Conservation (phyloP, 37 sponge, comb jelly and placozoan genomes). For the Spongia lamella region DNA sequence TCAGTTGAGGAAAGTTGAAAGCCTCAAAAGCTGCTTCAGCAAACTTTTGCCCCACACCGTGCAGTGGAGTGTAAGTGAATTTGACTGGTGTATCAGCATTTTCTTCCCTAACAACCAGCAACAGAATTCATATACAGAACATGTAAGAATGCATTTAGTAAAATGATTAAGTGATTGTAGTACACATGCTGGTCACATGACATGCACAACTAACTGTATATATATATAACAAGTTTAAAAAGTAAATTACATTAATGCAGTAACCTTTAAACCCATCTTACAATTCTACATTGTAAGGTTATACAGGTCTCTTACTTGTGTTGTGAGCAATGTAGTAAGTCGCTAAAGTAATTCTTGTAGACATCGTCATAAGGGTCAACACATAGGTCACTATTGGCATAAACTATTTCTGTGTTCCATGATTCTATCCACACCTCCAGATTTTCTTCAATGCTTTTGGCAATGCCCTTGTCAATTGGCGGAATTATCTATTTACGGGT, state of each 20-base stretch:
- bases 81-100: conserved; percentile 32
- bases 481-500: conserved; percentile 77
- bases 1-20: conserved; percentile 69
- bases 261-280: too few relatives aligned
- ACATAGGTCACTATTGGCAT: conserved; percentile 20
- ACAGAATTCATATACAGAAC: not conserved
- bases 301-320: too few relatives aligned
- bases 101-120: conserved; percentile 7
- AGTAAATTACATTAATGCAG: too few relatives aligned
- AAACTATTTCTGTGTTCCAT: conserved; percentile 70
- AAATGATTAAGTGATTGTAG: too few relatives aligned
- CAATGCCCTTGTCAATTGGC: conserved; percentile 86
- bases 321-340: not conserved
- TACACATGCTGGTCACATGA: too few relatives aligned
- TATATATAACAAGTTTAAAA: too few relatives aligned
- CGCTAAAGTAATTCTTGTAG: conserved; percentile 62
- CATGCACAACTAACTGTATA: too few relatives aligned
- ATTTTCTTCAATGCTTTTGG: conserved; percentile 61
- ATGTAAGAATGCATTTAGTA: not conserved
- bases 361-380: conserved; percentile 77
- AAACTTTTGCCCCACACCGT: conserved; percentile 90
- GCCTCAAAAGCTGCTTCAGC: conserved; percentile 67
- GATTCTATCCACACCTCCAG: conserved; percentile 79
- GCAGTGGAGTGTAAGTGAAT: conserved; percentile 94
- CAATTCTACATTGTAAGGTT: too few relatives aligned